These are phyloP conservation scores for Channa argus DNA, from an alignment of 2,113 vertebrate genomes.

Conservation along the genomic window DNA sequence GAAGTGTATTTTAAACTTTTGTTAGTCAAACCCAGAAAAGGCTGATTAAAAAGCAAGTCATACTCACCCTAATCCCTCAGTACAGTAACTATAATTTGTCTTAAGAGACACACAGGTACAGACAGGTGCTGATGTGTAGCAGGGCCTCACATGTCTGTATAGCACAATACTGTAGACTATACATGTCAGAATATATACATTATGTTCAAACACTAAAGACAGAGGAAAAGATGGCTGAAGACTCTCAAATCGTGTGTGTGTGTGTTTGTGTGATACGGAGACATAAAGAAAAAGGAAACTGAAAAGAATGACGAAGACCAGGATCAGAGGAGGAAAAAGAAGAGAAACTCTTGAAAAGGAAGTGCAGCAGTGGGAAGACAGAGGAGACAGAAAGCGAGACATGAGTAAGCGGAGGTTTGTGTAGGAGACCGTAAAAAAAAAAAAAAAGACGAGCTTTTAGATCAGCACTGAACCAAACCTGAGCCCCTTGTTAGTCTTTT, in stretches of 20 bases:
- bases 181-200: conserved; percentile 64
- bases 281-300: conserved; percentile 31
- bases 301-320: conserved; percentile 20
- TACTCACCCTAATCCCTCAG: not conserved
- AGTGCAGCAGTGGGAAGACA: conserved; percentile 11
- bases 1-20: not conserved
- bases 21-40: conserved; percentile 6
- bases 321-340: conserved; percentile 1
- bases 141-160: conserved; percentile 10
- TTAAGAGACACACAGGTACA: conserved; percentile 14
- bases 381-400: not conserved
- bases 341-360: not conserved
- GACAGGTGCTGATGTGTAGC: conserved; percentile 22
- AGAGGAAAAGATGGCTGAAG: conserved; percentile 1
- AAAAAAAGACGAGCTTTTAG: too few relatives aligned
- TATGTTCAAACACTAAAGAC: conserved; percentile 42
- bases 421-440: too few relatives aligned
- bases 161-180: conserved; percentile 56
- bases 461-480: too few relatives aligned
- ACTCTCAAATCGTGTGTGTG: not conserved
- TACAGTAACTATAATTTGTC: conserved; percentile 8
- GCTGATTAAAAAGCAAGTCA: not conserved
- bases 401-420: not conserved
- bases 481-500: too few relatives aligned
- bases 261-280: too few relatives aligned